These are phyloP conservation scores for Pseudorhombus dupliciocellatus DNA, from an alignment of 2,113 vertebrate genomes.

Conservation along the genomic window DNA sequence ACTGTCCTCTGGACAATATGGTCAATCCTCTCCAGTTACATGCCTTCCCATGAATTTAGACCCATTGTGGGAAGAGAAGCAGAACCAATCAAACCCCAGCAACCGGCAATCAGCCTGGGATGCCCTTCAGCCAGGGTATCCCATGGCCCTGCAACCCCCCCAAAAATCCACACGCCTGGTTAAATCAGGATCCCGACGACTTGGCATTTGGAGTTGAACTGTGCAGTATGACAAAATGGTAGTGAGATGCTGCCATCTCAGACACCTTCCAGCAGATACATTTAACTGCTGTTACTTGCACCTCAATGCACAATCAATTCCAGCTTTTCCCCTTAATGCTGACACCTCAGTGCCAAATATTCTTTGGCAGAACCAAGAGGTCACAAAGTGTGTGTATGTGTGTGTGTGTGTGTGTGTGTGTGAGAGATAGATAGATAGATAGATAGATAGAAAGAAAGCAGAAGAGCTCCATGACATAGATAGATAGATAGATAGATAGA, in stretches of 20 bases:
- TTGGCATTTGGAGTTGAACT: slow-evolving; percentile 20
- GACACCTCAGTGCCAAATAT: slow-evolving; percentile 41
- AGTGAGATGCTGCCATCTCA: slow-evolving; percentile 39
- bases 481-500: not conserved
- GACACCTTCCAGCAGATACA: slow-evolving; percentile 44
- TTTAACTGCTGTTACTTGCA: slow-evolving; percentile 60
- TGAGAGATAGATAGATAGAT: no score
- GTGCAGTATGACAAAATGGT: slow-evolving; percentile 23
- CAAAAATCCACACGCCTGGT: slow-evolving; percentile 50
- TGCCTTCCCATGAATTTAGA: slow-evolving; percentile 72
- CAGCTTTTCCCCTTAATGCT: slow-evolving; percentile 13
- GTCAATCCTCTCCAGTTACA: slow-evolving; percentile 69
- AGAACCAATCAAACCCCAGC: slow-evolving; percentile 78
- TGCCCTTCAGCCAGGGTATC: slow-evolving; percentile 77
- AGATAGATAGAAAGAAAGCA: no score
- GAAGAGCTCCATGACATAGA: no score
- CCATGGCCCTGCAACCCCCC: slow-evolving; percentile 52
- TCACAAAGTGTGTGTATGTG: slow-evolving; percentile 18
- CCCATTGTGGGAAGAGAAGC: slow-evolving; percentile 75
- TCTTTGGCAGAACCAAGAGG: slow-evolving; percentile 2
- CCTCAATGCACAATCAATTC: slow-evolving; percentile 69
- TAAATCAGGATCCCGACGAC: slow-evolving; percentile 73
- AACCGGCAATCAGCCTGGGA: slow-evolving; percentile 79
- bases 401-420: no score
- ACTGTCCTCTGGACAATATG: slow-evolving; percentile 75